A percentile compares a stretch with the other conserved stretches of the same genome.
Evolutionary conservation across 2,888 invertebrate genomes (phyloP).

Genomic region (Pterobdella sp.): DNA sequence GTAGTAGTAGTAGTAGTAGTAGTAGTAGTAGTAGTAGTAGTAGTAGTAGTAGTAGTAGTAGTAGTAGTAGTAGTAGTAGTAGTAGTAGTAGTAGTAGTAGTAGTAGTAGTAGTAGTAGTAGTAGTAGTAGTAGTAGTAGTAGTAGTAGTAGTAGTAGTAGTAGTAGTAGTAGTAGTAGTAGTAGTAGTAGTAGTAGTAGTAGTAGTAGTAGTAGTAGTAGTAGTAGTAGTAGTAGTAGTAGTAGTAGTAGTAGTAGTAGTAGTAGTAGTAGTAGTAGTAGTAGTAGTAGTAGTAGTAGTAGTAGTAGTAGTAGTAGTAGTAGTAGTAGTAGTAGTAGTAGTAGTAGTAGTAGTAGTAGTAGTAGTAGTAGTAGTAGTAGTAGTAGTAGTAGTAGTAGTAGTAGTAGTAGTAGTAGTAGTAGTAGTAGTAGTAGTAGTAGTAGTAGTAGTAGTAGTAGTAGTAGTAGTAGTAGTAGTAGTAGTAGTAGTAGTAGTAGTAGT

Average conservation of each 20-base stretch:
- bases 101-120: not conserved
- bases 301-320: not conserved
- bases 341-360: not conserved
- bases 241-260: not conserved
- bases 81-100: not conserved
- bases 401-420: not conserved
- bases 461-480: not conserved
- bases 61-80: not conserved
- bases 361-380: not conserved
- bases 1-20: not conserved
- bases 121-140: not conserved
- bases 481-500: not conserved
- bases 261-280: not conserved
- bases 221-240: not conserved
- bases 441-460: not conserved
- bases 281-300: not conserved
- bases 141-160: not conserved
- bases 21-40: not conserved
- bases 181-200: not conserved
- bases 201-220: not conserved
- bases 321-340: not conserved
- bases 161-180: not conserved
- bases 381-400: not conserved
- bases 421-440: not conserved
- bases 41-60: not conserved